A percentile compares a stretch with the other conserved stretches of the same genome.
phyloP scores from a whole-genome alignment of 2,888 invertebrate genomes.

The Tachina grossa region DNA sequence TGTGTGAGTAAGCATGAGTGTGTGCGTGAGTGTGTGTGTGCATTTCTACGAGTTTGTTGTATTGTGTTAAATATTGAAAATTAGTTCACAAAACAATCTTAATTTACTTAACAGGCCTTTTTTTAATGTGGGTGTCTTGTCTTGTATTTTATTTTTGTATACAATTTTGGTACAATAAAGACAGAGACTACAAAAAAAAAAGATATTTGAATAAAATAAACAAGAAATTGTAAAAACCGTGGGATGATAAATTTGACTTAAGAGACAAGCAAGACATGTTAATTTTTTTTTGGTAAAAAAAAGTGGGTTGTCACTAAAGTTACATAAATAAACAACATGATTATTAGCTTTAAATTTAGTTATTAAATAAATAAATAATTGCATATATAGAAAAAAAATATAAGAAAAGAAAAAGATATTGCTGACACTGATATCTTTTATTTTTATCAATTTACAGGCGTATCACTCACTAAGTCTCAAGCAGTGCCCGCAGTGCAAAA shows the following conservation, averaged over 20 bases:
- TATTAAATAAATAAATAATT: slow-evolving; percentile 31
- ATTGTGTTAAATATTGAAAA: slow-evolving; percentile 68
- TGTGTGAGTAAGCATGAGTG: neutral
- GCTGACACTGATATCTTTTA: neutral
- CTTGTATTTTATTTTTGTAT: neutral
- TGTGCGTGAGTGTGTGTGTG: neutral
- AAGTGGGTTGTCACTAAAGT: slow-evolving; percentile 34
- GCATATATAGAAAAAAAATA: neutral
- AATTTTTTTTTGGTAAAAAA: slow-evolving; percentile 15
- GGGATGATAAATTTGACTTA: slow-evolving; percentile 38
- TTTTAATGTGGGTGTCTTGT: slow-evolving; percentile 66
- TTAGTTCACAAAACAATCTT: slow-evolving; percentile 68
- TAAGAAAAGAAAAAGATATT: neutral
- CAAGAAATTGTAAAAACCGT: slow-evolving; percentile 28
- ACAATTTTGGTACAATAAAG: neutral
- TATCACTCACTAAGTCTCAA: slow-evolving; percentile 36
- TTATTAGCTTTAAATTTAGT: slow-evolving; percentile 15
- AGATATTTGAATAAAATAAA: slow-evolving; percentile 15
- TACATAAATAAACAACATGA: slow-evolving; percentile 6
- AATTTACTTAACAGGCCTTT: slow-evolving; percentile 54
- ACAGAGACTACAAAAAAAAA: neutral
- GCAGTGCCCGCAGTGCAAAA: slow-evolving; percentile 86
- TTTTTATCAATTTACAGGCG: slow-evolving; percentile 47
- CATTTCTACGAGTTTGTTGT: slow-evolving; percentile 13
- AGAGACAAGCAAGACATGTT: slow-evolving; percentile 22